phyloP scores from a whole-genome alignment of 2,797 vertebrate genomes.

The Spinus olivaceus region DNA sequence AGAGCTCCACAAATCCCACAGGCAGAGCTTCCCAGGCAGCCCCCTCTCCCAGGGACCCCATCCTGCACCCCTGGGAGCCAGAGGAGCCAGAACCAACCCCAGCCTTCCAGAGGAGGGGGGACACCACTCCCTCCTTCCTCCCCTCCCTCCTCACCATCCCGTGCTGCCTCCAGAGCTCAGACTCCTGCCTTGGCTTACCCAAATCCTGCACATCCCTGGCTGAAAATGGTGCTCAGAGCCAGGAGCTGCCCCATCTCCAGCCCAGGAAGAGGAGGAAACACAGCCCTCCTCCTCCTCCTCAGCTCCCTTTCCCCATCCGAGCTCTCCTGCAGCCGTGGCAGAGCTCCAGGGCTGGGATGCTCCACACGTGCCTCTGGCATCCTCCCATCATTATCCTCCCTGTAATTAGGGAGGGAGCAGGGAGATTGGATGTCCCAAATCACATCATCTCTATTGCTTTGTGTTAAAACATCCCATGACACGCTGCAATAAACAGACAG shows the following conservation, averaged over 20 bases:
- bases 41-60: neutral
- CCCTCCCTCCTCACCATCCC: neutral
- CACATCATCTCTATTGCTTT: slow-evolving; percentile 39
- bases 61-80: neutral
- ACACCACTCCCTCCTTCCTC: neutral
- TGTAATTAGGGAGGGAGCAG: slow-evolving; percentile 10
- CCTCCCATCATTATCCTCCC: neutral
- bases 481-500: slow-evolving; percentile 39
- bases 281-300: neutral
- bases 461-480: slow-evolving; percentile 44
- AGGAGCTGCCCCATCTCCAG: neutral
- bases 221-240: rapidly evolving
- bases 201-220: too few relatives aligned
- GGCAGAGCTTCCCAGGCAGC: neutral
- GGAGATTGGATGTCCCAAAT: slow-evolving; percentile 51
- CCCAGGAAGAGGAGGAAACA: neutral
- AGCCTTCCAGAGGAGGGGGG: neutral
- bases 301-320: neutral
- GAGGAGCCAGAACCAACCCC: neutral
- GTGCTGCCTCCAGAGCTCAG: neutral
- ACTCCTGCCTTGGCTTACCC: rapidly evolving
- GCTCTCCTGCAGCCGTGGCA: neutral
- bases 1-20: neutral
- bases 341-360: slow-evolving; percentile 26
- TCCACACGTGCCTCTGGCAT: slow-evolving; percentile 64